Evolutionary conservation across 2,888 invertebrate genomes (phyloP).

Genomic region (Cataglyphis rosenhaueri): DNA sequence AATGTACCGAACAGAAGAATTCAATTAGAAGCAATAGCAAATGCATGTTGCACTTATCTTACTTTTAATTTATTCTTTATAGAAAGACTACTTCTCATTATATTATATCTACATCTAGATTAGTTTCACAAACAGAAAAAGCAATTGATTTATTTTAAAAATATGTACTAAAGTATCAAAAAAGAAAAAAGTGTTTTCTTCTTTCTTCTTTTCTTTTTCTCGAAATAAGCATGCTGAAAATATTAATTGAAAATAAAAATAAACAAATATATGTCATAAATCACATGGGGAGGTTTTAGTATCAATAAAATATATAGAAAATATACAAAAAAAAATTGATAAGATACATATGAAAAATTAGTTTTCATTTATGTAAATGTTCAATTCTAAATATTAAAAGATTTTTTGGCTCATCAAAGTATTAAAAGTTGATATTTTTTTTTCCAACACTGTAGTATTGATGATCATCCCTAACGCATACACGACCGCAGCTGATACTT

Average conservation of each 20-base stretch:
- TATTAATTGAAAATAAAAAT: neutral
- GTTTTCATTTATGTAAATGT: neutral
- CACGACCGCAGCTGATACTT: slow-evolving; percentile 17
- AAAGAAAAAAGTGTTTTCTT: neutral
- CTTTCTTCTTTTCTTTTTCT: neutral
- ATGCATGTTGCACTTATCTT: slow-evolving; percentile 9
- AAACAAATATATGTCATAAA: neutral
- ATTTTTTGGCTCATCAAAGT: neutral
- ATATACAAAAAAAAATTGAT: neutral
- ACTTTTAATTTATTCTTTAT: slow-evolving; percentile 27
- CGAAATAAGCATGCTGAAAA: neutral
- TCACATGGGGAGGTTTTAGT: neutral
- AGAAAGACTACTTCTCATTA: neutral
- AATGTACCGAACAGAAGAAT: slow-evolving; percentile 32
- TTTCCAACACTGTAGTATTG: neutral
- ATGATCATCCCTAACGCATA: slow-evolving; percentile 6
- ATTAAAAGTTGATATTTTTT: slow-evolving; percentile 8
- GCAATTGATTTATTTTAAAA: neutral
- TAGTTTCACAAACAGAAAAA: neutral
- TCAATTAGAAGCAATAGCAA: slow-evolving; percentile 28
- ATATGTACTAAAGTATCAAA: neutral
- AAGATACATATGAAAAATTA: neutral
- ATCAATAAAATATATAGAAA: neutral
- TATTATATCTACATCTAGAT: neutral
- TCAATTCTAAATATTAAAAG: neutral